Evolutionary conservation across 2,797 vertebrate genomes (phyloP), one percentile per base, ranked within the genome.

Genomic region (Pyrocephalus nanus): DNA sequence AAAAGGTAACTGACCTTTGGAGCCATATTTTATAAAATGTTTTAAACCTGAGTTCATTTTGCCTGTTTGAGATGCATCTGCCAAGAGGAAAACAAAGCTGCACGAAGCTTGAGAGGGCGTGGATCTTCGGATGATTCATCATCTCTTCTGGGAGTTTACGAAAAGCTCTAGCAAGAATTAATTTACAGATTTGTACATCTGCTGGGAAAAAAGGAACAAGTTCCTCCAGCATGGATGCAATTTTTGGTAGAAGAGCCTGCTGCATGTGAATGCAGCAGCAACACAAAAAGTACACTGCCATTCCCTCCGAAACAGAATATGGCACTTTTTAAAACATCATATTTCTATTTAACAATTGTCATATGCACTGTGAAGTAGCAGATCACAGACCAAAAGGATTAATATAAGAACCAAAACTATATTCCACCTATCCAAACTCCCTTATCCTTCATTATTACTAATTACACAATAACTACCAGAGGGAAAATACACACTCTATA

Each of bases 371-470:
- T 32, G 69, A 67, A 55, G 53, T 36, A 65, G 85, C 32, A 94
- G 47, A 86, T 45, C 36, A 84, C 18, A 69, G 40, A 62, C 43
- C 84, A 95, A 97, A 97, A 83, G 92, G 97, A 98, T 97, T 97
- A 96, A 96, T 88, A 95, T 96, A 97, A 32, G 38, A 78, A 30
- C 22, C 89, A 95, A 97, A 96, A 97, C 97, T 98, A 97, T 97
- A 97, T 97, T 97, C 97, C 96, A 98, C 97, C 97, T 98, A 97
- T 97, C 97, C 98, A 98, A 98, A 98, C 97, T 98, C 98, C 98
- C 98, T 98, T 97, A 97, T 96, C 97, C 98, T 98, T 98, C 98
- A 98, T 98, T 98, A 98, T 98, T 98, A 98, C 97, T 98, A 98
- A 99, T 97, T 98, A 98, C 67, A 91, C 29, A 91, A 60, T 98